A percentile compares a stretch with the other conserved stretches of the same genome.
phyloP scores from a whole-genome alignment of 2,113 vertebrate species.

The Petrocephalus microphthalmus region DNA sequence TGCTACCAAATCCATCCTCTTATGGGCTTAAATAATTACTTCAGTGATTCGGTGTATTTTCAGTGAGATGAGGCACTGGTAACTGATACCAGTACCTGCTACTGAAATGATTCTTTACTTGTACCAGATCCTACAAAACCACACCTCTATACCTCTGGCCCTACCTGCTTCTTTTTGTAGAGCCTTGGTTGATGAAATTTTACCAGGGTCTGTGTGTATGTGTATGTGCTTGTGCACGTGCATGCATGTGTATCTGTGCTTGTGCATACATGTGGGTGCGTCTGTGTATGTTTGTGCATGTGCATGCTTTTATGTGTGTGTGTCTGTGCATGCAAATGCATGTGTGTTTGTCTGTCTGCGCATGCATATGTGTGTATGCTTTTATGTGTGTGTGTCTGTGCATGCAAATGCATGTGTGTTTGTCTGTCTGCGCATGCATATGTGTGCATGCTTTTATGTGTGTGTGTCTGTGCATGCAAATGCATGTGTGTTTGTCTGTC shows the following conservation, averaged over 20 bases:
- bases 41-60: not conserved
- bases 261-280: too few relatives aligned
- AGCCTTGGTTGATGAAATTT: not conserved
- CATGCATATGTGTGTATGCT: not conserved
- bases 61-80: not conserved
- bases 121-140: not conserved
- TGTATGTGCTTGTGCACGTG: not conserved
- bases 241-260: not conserved
- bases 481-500: constrained; percentile 5
- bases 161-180: not conserved
- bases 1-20: not conserved
- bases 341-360: too few relatives aligned
- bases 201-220: not conserved
- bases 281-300: too few relatives aligned
- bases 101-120: not conserved
- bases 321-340: too few relatives aligned
- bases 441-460: constrained; percentile 25
- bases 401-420: constrained; percentile 7
- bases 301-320: not conserved
- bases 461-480: constrained; percentile 11
- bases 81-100: not conserved
- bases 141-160: not conserved
- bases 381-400: not conserved
- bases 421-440: not conserved
- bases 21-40: not conserved